These are phyloP conservation scores for Drosophila merina DNA, from an alignment of 2,888 invertebrate species.

Conservation along the genomic window DNA sequence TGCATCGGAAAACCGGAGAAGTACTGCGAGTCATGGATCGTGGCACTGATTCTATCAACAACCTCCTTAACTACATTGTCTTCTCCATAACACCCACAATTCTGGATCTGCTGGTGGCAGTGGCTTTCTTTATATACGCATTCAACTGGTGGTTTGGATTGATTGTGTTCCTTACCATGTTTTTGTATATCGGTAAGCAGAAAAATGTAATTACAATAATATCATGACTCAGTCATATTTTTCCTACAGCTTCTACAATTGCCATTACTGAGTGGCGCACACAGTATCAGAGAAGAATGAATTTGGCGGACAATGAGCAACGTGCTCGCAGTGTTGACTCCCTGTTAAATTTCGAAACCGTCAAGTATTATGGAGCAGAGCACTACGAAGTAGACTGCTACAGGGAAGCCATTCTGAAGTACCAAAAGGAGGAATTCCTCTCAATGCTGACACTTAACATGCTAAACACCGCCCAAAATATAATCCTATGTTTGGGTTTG, in stretches of 20 bases:
- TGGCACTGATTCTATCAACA: slow-evolving; percentile 98
- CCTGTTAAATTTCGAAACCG: slow-evolving; percentile 98
- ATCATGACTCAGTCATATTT: too few relatives aligned
- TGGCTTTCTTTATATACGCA: slow-evolving; percentile 92
- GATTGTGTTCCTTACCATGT: slow-evolving; percentile 97
- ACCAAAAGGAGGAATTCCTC: slow-evolving; percentile 96
- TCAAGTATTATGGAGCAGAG: slow-evolving; percentile 98
- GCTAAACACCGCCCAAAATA: slow-evolving; percentile 95
- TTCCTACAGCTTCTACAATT: slow-evolving; percentile 88
- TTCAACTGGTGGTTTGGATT: slow-evolving; percentile 98
- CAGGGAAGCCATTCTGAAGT: slow-evolving; percentile 92
- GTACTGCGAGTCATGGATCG: slow-evolving; percentile 98
- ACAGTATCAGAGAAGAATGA: slow-evolving; percentile 96
- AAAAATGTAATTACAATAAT: neutral
- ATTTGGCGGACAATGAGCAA: slow-evolving; percentile 95
- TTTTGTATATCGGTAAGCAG: slow-evolving; percentile 93
- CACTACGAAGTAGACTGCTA: slow-evolving; percentile 95
- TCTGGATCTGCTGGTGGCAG: slow-evolving; percentile 95
- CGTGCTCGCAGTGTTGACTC: slow-evolving; percentile 97
- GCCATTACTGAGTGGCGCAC: slow-evolving; percentile 98
- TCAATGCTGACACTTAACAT: slow-evolving; percentile 93
- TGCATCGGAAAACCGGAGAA: slow-evolving; percentile 97
- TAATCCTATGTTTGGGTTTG: slow-evolving; percentile 94
- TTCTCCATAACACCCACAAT: slow-evolving; percentile 97
- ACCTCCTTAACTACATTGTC: slow-evolving; percentile 94